Percentiles rank a stretch among this genome's conserved stretches.
These are phyloP conservation scores for Chelonia mydas DNA, from an alignment of 2,797 vertebrate species.

Conservation along the genomic window DNA sequence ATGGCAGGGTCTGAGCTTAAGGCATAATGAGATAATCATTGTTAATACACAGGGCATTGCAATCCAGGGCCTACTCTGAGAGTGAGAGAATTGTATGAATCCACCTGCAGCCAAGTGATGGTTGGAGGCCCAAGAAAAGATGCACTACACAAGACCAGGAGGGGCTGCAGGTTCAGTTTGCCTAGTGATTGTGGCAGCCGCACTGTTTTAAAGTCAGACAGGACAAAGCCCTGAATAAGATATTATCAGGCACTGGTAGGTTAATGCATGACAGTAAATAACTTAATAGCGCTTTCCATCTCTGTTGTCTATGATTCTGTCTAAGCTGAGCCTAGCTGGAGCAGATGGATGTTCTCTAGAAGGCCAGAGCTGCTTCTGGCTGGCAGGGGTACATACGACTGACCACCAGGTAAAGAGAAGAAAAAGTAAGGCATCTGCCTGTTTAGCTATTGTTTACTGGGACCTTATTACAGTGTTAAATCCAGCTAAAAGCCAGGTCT, in stretches of 20 bases:
- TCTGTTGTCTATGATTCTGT: neutral
- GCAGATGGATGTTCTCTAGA: slow-evolving; percentile 11
- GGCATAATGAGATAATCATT: neutral
- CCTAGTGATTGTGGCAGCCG: neutral
- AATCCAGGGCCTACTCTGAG: neutral
- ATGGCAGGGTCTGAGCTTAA: neutral
- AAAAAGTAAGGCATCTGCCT: slow-evolving; percentile 57
- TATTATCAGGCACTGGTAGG: neutral
- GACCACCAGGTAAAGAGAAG: slow-evolving; percentile 34
- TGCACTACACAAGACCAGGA: neutral
- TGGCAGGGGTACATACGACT: slow-evolving; percentile 7
- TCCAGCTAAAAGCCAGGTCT: slow-evolving; percentile 74
- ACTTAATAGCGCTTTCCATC: neutral
- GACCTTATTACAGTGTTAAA: slow-evolving; percentile 69
- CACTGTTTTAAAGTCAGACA: neutral
- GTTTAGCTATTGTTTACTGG: slow-evolving; percentile 66
- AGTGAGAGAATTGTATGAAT: neutral
- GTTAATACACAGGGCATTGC: neutral
- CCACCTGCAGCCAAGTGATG: neutral
- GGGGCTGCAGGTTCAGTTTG: neutral
- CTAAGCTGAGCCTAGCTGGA: slow-evolving; percentile 6
- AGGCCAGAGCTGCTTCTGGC: neutral
- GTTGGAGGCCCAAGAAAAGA: neutral
- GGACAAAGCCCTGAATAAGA: neutral
- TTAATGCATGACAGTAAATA: neutral